Evolutionary conservation across 1,140 invertebrate genomes (phyloP), one percentile per base, ranked within the genome.

Genomic region (Zaprionus gabonicus): DNA sequence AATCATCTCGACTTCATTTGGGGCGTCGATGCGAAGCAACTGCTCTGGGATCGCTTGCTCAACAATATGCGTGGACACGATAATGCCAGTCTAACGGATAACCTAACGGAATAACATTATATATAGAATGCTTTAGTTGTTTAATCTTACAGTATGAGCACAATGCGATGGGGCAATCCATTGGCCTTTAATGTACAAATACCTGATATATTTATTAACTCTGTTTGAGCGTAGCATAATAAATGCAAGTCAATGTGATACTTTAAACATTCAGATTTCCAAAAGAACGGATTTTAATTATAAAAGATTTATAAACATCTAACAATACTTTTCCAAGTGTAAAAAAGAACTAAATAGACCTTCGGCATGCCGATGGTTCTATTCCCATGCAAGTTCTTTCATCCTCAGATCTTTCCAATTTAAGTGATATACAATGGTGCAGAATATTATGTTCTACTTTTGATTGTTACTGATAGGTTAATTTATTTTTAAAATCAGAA

Each of bases 1-100:
- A 94, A 94, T 81, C 95, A 95, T 76, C 65, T 95, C n/a, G 95
- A 95, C 77, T 95, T 94, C 71, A 80, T 95, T 51, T 94, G 93
- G 91, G 94, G 93, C 2, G 93, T 94, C 15, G 93, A 95, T 90
- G 93, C 93, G 4, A 87, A 86, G 10, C 81, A 72, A 0, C 41
- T 94, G 55, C 82, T 94, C 15, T 94, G 93, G 80, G 82, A 94
- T 44, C 80, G 81, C 46, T 87, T 94, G 55, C 84, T 94, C 0
- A 80, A 91, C 12, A 71, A 86, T 13, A 94, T 94, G 79, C 76
- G 83, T 7, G 2, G 23, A 5, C 44, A 73, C 1, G 85, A 84
- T 17, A 86, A 74, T 49, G 68, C 58, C 13, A 64, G 59, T 36
- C 28, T 56, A 4, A 58, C 49, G 12, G 73, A 76, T 65, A 76